Base-by-base conservation (phyloP, 2,113 vertebrate species). In the Pholis gunnellus region DNA sequence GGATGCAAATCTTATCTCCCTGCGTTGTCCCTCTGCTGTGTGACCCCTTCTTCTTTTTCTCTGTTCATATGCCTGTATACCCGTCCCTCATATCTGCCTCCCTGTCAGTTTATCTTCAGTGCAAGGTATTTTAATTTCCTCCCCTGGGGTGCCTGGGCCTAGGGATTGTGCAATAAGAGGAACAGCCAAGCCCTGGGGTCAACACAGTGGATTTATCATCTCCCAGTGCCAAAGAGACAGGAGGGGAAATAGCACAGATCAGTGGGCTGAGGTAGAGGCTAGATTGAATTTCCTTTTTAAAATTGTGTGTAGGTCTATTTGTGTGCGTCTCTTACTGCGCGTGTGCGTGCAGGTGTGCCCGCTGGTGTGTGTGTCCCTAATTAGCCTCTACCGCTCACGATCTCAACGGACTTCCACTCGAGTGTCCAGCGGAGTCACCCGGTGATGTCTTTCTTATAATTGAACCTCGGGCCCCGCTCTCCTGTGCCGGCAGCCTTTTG, bases 261-360 rank as follows among this genome's bases (percentile, higher is more conserved):
- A 88, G 82, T 84, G 84, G 79, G 83, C 82, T 81, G 87, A 86
- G 81, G 83, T 86, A 69, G 83, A 86, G 75, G 46, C 72, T 42
- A 82, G 82, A 88, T 90, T 88, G 86, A 88, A 90, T 93, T 90
- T 87, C 75, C 78, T 84, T 83, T 85, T 83, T 89, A 15, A 77
- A 61, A 79, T 73, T 79, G 64, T 75, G 66, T 81, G 46, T 36
- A 14, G 25, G 17, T 87, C 18, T 75, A 5, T 75, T 15, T 79
- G 63, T 73, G 44, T 69, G n/a, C 10, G 15, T 50, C 27, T 25
- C n/a, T 83, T 22, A 68, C n/a, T 69, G 68, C 87, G 44, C 73
- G 50, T 83, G 86, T 84, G n/a, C n/a, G 29, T 34, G 69, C 68
- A 44, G 63, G 74, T 78, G 63, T 25, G 67, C 44, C 40, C 42